Evolutionary conservation across 2,113 vertebrate genomes (phyloP), one percentile per base, ranked within the genome.

Genomic region (Bothrops jararaca): DNA sequence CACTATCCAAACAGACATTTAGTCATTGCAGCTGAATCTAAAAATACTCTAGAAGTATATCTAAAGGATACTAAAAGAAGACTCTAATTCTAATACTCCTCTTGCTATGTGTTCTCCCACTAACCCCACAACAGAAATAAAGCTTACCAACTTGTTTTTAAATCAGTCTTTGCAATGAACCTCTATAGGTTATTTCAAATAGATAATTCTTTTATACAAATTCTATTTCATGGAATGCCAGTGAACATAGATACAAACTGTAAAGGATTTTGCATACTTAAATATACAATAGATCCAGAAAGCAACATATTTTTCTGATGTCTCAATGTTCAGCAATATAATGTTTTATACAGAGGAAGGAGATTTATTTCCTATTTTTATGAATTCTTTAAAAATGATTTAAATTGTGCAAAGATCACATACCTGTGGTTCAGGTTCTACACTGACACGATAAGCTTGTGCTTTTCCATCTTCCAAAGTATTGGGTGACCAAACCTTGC

Each of bases 371-470:
- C 20, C 29, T 89, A 1, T 18, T 34, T 13, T 39, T 22, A 5
- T 24, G 5, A 74, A 88, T 0, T 64, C 10, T 29, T 20, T 26
- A 24, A 29, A 80, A 0, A 4, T 2, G 34, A 29, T 57, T 50
- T 45, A 52, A 23, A 52, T 42, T 45, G 80, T 88, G 91, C 39
- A 80, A 88, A 24, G 60, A 52, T 22, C 39, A 92, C 90, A 9
- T 98, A 99, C 99, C 99, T 99, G 98, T 5, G 96, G 96, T 20
- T 99, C 98, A 0, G 97, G 95, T 92, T 99, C 98, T 15, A 97
- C 92, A 92, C 96, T 97, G 93, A 97, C 97, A 94, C 96, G 96
- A 95, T 98, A 98, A 0, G 98, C 98, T 53, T 98, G 99, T 90
- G 98, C 98, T 95, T 98, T 99, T 95, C 98, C 97, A 56, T 99